A percentile compares a stretch with the other conserved stretches of the same genome.
Evolutionary conservation across 2,113 vertebrate species (phyloP).

Genomic region (Chrysemys picta): DNA sequence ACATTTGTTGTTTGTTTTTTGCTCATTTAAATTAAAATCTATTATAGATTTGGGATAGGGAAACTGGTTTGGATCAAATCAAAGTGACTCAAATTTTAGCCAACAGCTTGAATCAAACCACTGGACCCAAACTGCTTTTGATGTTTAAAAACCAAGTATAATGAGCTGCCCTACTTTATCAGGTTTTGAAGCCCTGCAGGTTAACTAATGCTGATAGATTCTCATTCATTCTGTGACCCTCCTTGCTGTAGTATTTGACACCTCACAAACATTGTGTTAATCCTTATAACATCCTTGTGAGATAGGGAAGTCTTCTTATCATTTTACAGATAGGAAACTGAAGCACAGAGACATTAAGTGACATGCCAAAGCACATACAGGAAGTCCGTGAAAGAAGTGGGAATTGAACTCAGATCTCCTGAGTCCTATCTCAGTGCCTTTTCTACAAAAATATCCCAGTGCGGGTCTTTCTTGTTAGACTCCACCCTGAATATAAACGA

Average conservation of each 20-base stretch:
- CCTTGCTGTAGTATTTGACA: background rate
- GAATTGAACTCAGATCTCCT: background rate
- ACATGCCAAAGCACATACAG: background rate
- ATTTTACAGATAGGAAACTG: background rate
- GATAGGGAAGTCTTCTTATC: background rate
- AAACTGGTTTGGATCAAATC: background rate
- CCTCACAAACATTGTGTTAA: slow-evolving; percentile 1
- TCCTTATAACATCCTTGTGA: background rate
- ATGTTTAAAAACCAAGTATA: background rate
- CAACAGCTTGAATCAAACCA: background rate
- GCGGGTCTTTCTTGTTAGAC: slow-evolving; percentile 5
- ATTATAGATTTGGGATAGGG: background rate
- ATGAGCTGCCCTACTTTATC: background rate
- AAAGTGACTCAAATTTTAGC: background rate
- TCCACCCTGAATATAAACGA: slow-evolving; percentile 5
- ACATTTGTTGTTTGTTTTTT: background rate
- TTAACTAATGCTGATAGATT: background rate
- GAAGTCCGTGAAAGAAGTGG: background rate
- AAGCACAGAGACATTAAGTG: background rate
- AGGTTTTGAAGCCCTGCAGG: background rate
- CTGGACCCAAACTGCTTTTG: background rate
- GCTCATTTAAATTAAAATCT: background rate
- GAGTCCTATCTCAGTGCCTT: background rate
- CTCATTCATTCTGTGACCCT: background rate
- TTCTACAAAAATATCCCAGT: background rate